These are phyloP conservation scores for Rhopilema esculentum DNA, from an alignment of 30 jellyfish, hydroid and myxozoan genomes.

Conservation along the genomic window DNA sequence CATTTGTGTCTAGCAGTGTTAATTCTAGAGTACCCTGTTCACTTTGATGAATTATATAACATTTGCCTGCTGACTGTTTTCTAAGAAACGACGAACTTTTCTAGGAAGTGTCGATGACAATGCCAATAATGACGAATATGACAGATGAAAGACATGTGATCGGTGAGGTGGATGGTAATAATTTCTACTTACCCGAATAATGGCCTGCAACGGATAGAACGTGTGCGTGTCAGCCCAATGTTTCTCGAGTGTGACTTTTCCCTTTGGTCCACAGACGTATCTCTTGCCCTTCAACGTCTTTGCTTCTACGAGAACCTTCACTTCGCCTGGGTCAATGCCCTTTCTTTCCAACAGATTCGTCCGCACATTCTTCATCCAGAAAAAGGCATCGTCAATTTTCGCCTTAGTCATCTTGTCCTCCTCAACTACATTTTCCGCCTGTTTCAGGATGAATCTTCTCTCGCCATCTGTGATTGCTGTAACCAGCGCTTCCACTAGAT, in stretches of 20 bases:
- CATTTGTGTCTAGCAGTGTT: no score
- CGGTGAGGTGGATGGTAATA: not conserved
- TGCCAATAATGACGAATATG: no score
- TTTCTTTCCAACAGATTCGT: conserved; percentile 36
- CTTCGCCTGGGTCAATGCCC: conserved; percentile 90
- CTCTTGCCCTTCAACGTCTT: conserved; percentile 84
- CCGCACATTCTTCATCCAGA: conserved; percentile 54
- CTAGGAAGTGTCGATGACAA: no score
- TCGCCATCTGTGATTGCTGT: conserved; percentile 62
- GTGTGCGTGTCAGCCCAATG: conserved; percentile 79
- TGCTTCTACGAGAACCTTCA: conserved; percentile 85
- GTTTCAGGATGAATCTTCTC: conserved; percentile 36
- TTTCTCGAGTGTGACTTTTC: conserved; percentile 69
- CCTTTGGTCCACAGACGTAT: conserved; percentile 71
- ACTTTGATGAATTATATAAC: no score
- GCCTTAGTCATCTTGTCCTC: conserved; percentile 45
- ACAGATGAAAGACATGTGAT: no score
- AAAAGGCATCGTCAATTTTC: conserved; percentile 17
- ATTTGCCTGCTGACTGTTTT: no score
- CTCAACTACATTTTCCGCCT: conserved; percentile 26
- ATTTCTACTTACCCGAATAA: conserved; percentile 71
- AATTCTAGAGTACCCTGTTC: no score
- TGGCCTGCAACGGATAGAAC: conserved; percentile 71
- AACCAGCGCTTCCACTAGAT: conserved; percentile 90
- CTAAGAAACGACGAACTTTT: no score